phyloP scores from a whole-genome alignment of 2,113 vertebrate species.

The Saguinus midas region DNA sequence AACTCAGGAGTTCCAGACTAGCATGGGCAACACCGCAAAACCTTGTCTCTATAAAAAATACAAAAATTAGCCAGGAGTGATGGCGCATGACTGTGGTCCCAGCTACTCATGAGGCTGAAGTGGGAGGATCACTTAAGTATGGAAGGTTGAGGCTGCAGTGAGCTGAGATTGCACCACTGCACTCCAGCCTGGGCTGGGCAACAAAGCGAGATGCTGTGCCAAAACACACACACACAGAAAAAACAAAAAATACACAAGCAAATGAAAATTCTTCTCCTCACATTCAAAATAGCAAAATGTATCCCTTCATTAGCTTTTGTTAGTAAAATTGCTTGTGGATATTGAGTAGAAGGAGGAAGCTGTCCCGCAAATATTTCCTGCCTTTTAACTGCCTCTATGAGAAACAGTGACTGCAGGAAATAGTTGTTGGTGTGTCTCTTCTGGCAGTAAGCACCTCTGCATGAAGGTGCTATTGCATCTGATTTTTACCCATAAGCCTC shows the following conservation, averaged over 20 bases:
- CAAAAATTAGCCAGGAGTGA: too few species aligned
- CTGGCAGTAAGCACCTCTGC: rapidly evolving
- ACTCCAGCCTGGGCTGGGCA: too few species aligned
- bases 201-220: too few species aligned
- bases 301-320: not conserved
- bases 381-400: not conserved
- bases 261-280: not conserved
- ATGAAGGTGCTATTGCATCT: not conserved
- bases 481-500: not conserved
- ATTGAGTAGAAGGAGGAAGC: not conserved
- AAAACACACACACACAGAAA: too few species aligned
- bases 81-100: too few species aligned
- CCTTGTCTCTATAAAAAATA: too few species aligned
- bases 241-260: not conserved
- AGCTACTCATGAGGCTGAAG: too few species aligned
- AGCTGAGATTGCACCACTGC: too few species aligned
- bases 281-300: not conserved
- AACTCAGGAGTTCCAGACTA: too few species aligned
- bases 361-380: not conserved
- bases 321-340: not conserved
- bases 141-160: too few species aligned
- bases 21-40: too few species aligned
- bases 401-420: not conserved
- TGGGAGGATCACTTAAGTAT: too few species aligned
- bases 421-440: not conserved